A percentile compares a stretch with the other conserved stretches of the same genome.
phyloP scores from a whole-genome alignment of 35 echinoderm and acorn worm species.

The Ptychodera flava region DNA sequence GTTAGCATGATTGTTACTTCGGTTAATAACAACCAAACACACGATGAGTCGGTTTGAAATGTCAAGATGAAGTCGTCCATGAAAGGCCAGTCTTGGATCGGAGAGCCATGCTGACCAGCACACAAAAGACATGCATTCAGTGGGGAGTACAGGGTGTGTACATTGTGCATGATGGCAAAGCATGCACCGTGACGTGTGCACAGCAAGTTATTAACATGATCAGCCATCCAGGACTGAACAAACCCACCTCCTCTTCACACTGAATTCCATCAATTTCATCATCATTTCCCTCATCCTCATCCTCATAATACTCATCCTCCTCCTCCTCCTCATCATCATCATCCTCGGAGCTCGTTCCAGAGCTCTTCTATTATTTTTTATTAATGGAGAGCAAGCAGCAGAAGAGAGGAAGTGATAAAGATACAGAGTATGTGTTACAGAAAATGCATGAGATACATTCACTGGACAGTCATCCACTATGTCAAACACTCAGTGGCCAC shows the following conservation, averaged over 20 bases:
- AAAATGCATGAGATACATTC: too few relatives aligned
- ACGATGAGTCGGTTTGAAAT: too few relatives aligned
- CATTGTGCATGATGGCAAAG: too few relatives aligned
- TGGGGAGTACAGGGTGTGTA: constrained; percentile 14
- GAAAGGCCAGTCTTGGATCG: too few relatives aligned
- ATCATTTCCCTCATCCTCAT: not conserved
- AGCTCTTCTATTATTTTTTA: not conserved
- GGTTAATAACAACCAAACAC: too few relatives aligned
- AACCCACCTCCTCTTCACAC: not conserved
- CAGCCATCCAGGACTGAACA: not conserved
- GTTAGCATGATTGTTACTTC: too few relatives aligned
- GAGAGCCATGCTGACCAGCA: too few relatives aligned
- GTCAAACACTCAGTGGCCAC: too few relatives aligned
- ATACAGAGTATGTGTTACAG: not conserved
- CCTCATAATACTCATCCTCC: not conserved
- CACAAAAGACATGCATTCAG: constrained; percentile 18
- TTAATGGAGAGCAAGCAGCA: not conserved
- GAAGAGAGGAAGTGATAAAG: not conserved
- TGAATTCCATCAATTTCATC: not conserved
- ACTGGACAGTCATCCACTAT: too few relatives aligned
- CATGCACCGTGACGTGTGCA: too few relatives aligned
- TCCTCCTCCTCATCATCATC: not conserved
- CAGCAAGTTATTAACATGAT: too few relatives aligned
- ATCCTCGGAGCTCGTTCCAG: not conserved
- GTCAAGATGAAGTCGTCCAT: too few relatives aligned